Base-by-base conservation (phyloP, 1,140 invertebrate species). In the Apis cerana region DNA sequence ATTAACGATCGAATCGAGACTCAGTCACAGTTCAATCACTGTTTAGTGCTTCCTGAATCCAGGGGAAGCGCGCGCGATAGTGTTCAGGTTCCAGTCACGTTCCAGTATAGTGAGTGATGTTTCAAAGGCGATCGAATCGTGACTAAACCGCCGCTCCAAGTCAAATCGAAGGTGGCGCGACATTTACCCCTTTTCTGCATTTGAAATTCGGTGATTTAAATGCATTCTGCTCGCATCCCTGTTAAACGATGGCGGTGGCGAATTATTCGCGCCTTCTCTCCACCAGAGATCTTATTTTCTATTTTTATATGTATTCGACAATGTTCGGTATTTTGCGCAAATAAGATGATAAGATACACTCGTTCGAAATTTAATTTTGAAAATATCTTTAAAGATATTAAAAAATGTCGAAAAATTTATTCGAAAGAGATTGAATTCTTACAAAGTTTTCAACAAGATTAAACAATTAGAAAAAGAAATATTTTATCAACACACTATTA, bases 61-160 rank as follows among this genome's bases (percentile, higher is more conserved):
- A 48, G n/a, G 11, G 13, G 59, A 59, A 43, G 33, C 33, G 33
- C 33, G 17, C 21, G 21, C 62, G 15, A 48, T 8, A 54, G 27
- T 58, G 72, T 76, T 81, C 80, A 59, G 21, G 21, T 65, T 67
- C 72, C 54, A 67, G 68, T 68, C 80, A 76, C 80, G 80, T 81
- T 67, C 19, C 72, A 9, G 19, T 68, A 43, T 43, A 81, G 62
- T 33, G 64, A 75, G 75, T 67, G 74, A 81, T 64, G 59, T 67
- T 68, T 81, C 50, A 81, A 81, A 15, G 54, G 43, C 58, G 70
- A 81, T 81, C 71, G 71, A 75, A 81, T 81, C 72, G 80, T 67
- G 62, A 81, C 80, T 64, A 54, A 27, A 59, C 52, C 50, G 54
- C 17, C 8, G 43, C 23, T 56, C 21, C 72, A 58, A 75, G 64